These are phyloP conservation scores for Rhadinocentrus ornatus DNA, from an alignment of 2,797 vertebrate genomes.

Conservation along the genomic window DNA sequence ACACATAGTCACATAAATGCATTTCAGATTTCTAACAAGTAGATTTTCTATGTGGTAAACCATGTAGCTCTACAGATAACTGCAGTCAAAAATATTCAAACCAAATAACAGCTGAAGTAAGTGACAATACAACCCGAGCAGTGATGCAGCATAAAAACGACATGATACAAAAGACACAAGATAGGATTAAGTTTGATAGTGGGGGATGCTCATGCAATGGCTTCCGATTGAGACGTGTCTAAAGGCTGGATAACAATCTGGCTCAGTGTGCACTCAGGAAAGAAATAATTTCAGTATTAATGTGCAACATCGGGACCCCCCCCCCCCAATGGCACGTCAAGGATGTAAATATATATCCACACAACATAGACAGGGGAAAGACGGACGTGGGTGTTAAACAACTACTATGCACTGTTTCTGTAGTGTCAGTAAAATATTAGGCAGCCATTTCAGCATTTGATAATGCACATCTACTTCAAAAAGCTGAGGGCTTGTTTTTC, in stretches of 20 bases:
- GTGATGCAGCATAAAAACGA: slow-evolving; percentile 46
- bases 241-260: slow-evolving; percentile 30
- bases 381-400: slow-evolving; percentile 30
- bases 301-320: too few species aligned
- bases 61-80: slow-evolving; percentile 58
- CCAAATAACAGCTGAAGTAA: slow-evolving; percentile 48
- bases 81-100: slow-evolving; percentile 53
- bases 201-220: slow-evolving; percentile 24
- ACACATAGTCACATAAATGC: slow-evolving; percentile 67
- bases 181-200: slow-evolving; percentile 53
- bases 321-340: slow-evolving; percentile 27
- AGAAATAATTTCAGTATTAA: slow-evolving; percentile 17
- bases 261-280: slow-evolving; percentile 29
- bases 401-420: slow-evolving; percentile 57
- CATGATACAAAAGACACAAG: slow-evolving; percentile 43
- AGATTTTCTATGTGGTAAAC: slow-evolving; percentile 45
- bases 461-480: slow-evolving; percentile 70
- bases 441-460: slow-evolving; percentile 70
- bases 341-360: slow-evolving; percentile 33
- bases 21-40: slow-evolving; percentile 54
- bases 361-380: not conserved
- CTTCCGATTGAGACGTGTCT: slow-evolving; percentile 40
- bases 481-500: slow-evolving; percentile 34
- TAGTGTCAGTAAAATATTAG: slow-evolving; percentile 74
- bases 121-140: slow-evolving; percentile 30